Conservation (phyloP, 1,140 invertebrate genomes). For the Drosophila virilis region DNA sequence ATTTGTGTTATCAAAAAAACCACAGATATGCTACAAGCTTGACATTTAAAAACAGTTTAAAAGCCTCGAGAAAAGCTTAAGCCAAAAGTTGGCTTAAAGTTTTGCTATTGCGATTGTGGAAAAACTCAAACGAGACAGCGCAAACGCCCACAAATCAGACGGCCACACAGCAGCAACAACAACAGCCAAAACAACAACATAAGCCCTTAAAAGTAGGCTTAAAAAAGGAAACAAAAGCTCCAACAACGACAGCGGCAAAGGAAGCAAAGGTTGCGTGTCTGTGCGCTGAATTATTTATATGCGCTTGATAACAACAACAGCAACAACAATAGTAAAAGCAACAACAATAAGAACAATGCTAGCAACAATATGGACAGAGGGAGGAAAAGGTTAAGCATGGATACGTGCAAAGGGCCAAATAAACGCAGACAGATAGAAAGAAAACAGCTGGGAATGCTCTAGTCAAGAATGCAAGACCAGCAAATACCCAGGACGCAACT, state of each 20-base stretch:
- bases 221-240: slow-evolving; percentile 8
- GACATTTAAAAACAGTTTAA: slow-evolving; percentile 10
- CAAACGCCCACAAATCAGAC: slow-evolving; percentile 45
- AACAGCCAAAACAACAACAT: not conserved
- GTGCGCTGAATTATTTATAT: slow-evolving; percentile 70
- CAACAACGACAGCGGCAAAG: too few species aligned
- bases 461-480: not conserved
- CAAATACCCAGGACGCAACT: slow-evolving; percentile 3
- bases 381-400: slow-evolving; percentile 64
- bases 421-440: slow-evolving; percentile 12
- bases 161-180: slow-evolving; percentile 12
- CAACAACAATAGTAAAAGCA: slow-evolving; percentile 25
- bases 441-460: not conserved
- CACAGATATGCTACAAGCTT: slow-evolving; percentile 1
- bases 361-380: slow-evolving; percentile 65
- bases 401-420: slow-evolving; percentile 59
- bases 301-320: slow-evolving; percentile 53
- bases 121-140: slow-evolving; percentile 7
- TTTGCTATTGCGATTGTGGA: not conserved
- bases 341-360: slow-evolving; percentile 38
- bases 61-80: not conserved
- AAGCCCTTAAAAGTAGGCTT: slow-evolving; percentile 24
- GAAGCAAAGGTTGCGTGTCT: slow-evolving; percentile 38
- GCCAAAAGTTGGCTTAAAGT: not conserved
- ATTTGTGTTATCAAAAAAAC: not conserved